Evolutionary conservation across 1,140 invertebrate genomes (phyloP).

Genomic region (Antheraea mylitta): DNA sequence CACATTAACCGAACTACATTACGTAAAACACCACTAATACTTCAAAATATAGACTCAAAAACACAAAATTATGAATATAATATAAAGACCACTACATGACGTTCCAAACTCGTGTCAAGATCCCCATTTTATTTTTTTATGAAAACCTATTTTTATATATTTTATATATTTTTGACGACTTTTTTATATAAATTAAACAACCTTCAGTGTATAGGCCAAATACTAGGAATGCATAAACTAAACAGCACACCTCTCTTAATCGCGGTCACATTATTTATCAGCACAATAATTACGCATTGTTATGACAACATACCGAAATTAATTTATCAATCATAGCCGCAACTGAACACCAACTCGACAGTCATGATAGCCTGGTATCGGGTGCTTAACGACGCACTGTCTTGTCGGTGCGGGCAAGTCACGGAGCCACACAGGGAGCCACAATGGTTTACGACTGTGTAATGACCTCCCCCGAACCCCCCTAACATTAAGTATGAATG

Average conservation of each 20-base stretch:
- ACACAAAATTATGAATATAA: too few species aligned
- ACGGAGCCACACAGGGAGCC: slow-evolving; percentile 18
- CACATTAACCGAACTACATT: too few species aligned
- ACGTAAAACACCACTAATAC: too few species aligned
- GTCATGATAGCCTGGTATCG: slow-evolving; percentile 70
- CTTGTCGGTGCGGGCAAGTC: slow-evolving; percentile 53
- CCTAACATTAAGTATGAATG: slow-evolving; percentile 72
- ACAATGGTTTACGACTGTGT: slow-evolving; percentile 65
- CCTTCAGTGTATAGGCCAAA: background rate
- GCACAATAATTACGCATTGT: slow-evolving; percentile 1
- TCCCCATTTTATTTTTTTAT: too few species aligned
- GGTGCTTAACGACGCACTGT: slow-evolving; percentile 73
- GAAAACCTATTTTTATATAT: too few species aligned
- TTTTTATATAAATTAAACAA: too few species aligned
- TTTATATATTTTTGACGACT: too few species aligned
- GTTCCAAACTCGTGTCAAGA: too few species aligned
- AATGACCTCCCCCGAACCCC: slow-evolving; percentile 50
- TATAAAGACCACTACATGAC: too few species aligned
- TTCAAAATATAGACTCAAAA: too few species aligned
- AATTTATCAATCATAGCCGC: slow-evolving; percentile 22
- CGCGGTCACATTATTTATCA: slow-evolving; percentile 4
- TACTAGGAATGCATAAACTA: background rate
- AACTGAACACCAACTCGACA: slow-evolving; percentile 37
- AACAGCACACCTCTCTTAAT: background rate
- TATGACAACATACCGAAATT: slow-evolving; percentile 43